phyloP scores from a whole-genome alignment of 2,113 vertebrate genomes.

The Cyanistes caeruleus region DNA sequence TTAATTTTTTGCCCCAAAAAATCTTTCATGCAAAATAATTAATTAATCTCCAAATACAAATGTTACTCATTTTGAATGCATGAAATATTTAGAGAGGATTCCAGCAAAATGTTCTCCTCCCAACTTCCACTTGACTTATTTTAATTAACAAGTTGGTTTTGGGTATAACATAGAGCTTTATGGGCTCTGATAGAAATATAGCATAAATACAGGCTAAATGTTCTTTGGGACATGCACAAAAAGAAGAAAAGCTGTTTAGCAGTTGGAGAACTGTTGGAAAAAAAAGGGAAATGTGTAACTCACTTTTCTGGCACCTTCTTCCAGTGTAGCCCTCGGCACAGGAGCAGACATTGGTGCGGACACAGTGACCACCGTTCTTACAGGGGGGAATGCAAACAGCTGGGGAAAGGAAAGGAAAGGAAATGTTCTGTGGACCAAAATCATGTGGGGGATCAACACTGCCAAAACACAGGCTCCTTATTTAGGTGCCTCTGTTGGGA shows the following conservation, averaged over 20 bases:
- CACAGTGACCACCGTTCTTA: conserved; percentile 87
- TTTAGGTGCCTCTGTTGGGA: background rate
- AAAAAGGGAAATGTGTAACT: conserved; percentile 49
- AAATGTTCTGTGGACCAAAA: background rate
- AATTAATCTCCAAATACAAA: background rate
- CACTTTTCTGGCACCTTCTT: conserved; percentile 88
- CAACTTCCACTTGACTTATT: background rate
- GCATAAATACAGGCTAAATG: background rate
- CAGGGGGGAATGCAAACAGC: conserved; percentile 88
- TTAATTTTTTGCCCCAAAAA: background rate
- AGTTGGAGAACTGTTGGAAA: background rate
- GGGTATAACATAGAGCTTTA: background rate
- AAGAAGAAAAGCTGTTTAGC: background rate
- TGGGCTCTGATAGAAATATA: background rate
- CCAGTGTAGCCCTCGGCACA: conserved; percentile 85
- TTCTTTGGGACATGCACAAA: background rate
- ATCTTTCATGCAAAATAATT: conserved; percentile 20
- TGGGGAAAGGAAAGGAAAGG: conserved; percentile 39
- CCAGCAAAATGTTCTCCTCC: background rate
- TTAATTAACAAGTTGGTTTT: background rate
- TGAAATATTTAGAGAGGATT: conserved; percentile 2
- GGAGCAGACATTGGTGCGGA: conserved; percentile 84
- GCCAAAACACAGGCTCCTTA: background rate
- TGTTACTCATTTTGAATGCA: background rate
- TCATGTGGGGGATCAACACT: accelerated